Evolutionary conservation across 2,797 vertebrate genomes (phyloP).

Genomic region (Salarias fasciatus): DNA sequence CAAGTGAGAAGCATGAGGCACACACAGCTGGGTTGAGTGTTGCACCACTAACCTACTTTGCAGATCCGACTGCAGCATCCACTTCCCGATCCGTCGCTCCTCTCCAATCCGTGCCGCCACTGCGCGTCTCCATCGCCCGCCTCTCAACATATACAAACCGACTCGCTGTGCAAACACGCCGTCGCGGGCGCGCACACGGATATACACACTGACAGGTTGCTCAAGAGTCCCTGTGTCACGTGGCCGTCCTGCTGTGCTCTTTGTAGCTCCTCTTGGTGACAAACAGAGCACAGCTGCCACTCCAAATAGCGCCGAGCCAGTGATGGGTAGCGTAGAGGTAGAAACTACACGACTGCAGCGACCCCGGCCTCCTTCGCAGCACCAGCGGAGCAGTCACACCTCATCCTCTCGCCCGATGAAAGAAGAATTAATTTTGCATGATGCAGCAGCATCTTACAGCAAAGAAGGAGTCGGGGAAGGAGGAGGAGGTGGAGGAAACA

Average conservation of each 20-base stretch:
- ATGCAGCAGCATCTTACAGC: conserved; percentile 55
- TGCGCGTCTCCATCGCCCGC: conserved; percentile 42
- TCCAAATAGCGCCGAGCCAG: conserved; percentile 7
- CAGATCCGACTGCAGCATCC: conserved; percentile 55
- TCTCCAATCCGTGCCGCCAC: conserved; percentile 49
- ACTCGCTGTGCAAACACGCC: conserved; percentile 32
- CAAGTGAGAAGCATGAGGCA: conserved; percentile 50
- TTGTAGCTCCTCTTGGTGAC: conserved; percentile 19
- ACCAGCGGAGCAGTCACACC: conserved; percentile 46
- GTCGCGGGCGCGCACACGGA: conserved; percentile 12
- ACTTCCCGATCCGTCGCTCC: conserved; percentile 33
- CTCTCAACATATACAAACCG: conserved; percentile 48
- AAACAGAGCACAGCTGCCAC: conserved; percentile 28
- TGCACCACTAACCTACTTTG: conserved; percentile 77
- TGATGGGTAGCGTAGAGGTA: conserved; percentile 14
- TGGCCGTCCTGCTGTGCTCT: conserved; percentile 26
- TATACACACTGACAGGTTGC: conserved; percentile 44
- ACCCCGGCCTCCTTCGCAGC: conserved; percentile 26
- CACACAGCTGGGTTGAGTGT: conserved; percentile 67
- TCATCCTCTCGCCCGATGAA: conserved; percentile 46
- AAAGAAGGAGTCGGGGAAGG: conserved; percentile 11
- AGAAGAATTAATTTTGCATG: conserved; percentile 70
- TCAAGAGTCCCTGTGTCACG: conserved; percentile 26
- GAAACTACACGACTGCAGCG: conserved; percentile 24
- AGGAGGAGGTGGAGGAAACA: conserved; percentile 25